Evolutionary conservation across 2,113 vertebrate genomes (phyloP), one percentile per base, ranked within the genome.

Genomic region (Myrmecophaga tridactyla): DNA sequence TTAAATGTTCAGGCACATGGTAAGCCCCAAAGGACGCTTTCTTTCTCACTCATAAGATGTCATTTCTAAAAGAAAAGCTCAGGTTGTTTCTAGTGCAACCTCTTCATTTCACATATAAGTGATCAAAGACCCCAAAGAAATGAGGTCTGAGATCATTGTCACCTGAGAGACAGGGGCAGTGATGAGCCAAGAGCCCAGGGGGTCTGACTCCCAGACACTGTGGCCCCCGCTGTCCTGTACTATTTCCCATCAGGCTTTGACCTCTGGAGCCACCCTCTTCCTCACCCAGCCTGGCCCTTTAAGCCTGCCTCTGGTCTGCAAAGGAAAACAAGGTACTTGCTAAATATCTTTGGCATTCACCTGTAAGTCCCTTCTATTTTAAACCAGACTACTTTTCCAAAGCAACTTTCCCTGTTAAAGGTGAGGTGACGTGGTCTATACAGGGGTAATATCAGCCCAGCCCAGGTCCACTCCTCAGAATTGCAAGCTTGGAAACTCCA

Each of bases 351-450:
- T 93, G 90, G 63, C 75, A 43, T 36, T 17, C 27, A 53, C 48
- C 58, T 72, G 63, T 53, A 88, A 85, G 63, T 63, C 87, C 39
- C 25, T 89, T 23, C 34, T 75, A 3, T 69, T 87, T 87, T 92
- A 41, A 94, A 82, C 31, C 67, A 85, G 29, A 70, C 39, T 92
- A 31, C 86, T 80, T 88, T 83, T 83, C 43, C 25, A 86, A 34
- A 94, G 60, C 31, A 86, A 29, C 36, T 48, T 84, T n/a, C 25
- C 48, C 36, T 94, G 2, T 83, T 63, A 43, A 58, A 94, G 43
- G 88, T 83, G n/a, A 94, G 78, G 88, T 86, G n/a, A 94, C 75
- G n/a, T 56, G 8, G 53, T 90, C 62, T 92, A 92, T 92, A 53
- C 75, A n/a, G 46, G 48, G 48, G 51, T 86, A 31, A 92, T 48